These are phyloP conservation scores for Fratercula arctica DNA, from an alignment of 2,797 vertebrate genomes.

Conservation along the genomic window DNA sequence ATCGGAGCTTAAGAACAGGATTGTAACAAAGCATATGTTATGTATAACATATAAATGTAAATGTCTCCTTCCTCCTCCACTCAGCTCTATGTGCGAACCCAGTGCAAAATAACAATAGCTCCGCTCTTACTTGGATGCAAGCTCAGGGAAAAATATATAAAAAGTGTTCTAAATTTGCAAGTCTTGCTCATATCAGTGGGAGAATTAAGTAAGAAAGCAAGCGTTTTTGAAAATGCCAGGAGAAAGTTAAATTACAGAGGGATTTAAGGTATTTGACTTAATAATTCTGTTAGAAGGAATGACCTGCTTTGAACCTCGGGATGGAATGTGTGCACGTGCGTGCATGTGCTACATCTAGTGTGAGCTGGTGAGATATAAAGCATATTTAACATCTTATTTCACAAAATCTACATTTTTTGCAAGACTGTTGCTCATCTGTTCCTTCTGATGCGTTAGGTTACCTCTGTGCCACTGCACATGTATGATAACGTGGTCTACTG, in stretches of 20 bases:
- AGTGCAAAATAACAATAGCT: background rate
- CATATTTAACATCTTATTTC: background rate
- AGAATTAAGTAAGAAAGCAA: background rate
- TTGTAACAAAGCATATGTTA: background rate
- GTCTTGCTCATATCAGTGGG: background rate
- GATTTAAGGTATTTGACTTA: background rate
- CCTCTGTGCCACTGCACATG: background rate
- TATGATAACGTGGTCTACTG: background rate
- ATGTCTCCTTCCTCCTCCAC: background rate
- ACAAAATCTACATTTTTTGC: background rate
- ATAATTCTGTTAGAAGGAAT: background rate
- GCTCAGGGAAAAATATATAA: background rate
- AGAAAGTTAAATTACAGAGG: background rate
- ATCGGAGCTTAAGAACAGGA: background rate
- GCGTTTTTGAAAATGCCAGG: background rate
- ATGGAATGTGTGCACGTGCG: background rate
- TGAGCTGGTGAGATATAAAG: background rate
- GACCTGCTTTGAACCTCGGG: background rate
- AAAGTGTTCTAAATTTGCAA: background rate
- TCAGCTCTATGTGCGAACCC: rapidly evolving
- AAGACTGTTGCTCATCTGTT: background rate
- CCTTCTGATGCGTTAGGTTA: background rate
- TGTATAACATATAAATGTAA: background rate
- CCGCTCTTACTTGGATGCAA: background rate
- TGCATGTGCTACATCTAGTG: background rate